These are phyloP conservation scores for Matsumyia berberina DNA, from an alignment of 2,888 invertebrate species.

Conservation along the genomic window DNA sequence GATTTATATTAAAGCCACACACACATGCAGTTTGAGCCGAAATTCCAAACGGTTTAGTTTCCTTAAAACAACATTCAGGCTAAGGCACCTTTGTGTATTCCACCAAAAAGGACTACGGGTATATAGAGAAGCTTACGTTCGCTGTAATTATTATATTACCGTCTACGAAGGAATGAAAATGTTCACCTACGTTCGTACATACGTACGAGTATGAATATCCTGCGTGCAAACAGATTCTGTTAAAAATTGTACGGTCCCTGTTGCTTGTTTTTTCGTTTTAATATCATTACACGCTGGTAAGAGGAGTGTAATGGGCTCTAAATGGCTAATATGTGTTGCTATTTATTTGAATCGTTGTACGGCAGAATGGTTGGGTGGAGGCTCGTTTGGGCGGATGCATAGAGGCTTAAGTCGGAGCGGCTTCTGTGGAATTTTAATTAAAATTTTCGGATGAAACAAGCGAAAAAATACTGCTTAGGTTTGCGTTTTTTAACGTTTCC, in stretches of 20 bases:
- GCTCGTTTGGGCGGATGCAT: neutral
- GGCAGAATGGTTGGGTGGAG: neutral
- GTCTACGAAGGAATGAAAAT: slow-evolving; percentile 5
- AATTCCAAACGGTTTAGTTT: slow-evolving; percentile 24
- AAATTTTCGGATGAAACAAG: slow-evolving; percentile 17
- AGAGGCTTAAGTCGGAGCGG: slow-evolving; percentile 11
- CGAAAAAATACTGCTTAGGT: neutral
- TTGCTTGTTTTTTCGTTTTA: slow-evolving; percentile 13
- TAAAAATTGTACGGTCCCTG: slow-evolving; percentile 9
- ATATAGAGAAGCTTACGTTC: slow-evolving; percentile 2
- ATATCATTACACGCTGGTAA: slow-evolving; percentile 10
- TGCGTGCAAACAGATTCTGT: slow-evolving; percentile 25
- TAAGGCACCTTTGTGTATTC: neutral
- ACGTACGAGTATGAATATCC: slow-evolving; percentile 1
- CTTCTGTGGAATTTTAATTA: slow-evolving; percentile 48
- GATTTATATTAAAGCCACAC: slow-evolving; percentile 34
- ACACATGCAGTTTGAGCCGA: slow-evolving; percentile 15
- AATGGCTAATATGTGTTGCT: slow-evolving; percentile 41
- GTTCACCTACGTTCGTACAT: neutral
- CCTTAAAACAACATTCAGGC: slow-evolving; percentile 10
- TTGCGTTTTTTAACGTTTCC: neutral
- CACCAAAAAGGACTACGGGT: too few species aligned
- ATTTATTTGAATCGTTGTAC: neutral
- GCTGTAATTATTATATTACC: slow-evolving; percentile 37
- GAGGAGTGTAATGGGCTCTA: slow-evolving; percentile 16